Evolutionary conservation across 2,113 vertebrate species (phyloP), one percentile per base, ranked within the genome.

Genomic region (Chionomys nivalis): DNA sequence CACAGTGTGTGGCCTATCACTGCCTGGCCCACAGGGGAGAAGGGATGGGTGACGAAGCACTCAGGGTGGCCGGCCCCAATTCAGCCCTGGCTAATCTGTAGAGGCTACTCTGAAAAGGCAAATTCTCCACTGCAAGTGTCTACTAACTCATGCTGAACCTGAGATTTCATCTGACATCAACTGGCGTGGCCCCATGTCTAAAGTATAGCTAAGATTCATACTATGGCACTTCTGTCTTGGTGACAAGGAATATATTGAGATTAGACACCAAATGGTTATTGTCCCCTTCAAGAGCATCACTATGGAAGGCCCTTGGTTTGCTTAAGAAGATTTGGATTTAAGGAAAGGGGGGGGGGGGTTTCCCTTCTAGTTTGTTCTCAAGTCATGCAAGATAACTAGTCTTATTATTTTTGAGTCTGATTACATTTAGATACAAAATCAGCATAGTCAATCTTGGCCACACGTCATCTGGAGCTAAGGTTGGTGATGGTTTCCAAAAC

Each of bases 401-500:
- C 88, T 96, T 95, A 94, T 90, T 95, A 96, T 96, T 97, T 97
- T 95, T 90, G 47, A 94, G 95, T 73, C 72, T 73, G 86, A 63
- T 31, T 92, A 44, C 73, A 89, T 82, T 92, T 83, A 52, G 87
- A 73, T 96, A 91, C 95, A 95, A 97, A 97, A 93, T 90, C 91
- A 96, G 89, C 93, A 93, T 82, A 86, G 94, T 98, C 94, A 92
- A 94, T 95, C 95, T 97, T 97, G 96, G 96, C 95, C 88, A 95
- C 88, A 90, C 92, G 92, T 95, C 91, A 94, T 78, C 86, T 98
- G 96, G 95, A 98, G 89, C 92, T 87, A 55, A 93, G 73, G 87
- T 88, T 95, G 82, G 92, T 77, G 77, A 91, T 3, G 13, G 90
- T 83, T 97, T 97, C 97, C 97, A 97, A 97, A 97, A 97, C 93